Evolutionary conservation across 2,888 invertebrate species (phyloP).

Genomic region (Polyploca ridens): DNA sequence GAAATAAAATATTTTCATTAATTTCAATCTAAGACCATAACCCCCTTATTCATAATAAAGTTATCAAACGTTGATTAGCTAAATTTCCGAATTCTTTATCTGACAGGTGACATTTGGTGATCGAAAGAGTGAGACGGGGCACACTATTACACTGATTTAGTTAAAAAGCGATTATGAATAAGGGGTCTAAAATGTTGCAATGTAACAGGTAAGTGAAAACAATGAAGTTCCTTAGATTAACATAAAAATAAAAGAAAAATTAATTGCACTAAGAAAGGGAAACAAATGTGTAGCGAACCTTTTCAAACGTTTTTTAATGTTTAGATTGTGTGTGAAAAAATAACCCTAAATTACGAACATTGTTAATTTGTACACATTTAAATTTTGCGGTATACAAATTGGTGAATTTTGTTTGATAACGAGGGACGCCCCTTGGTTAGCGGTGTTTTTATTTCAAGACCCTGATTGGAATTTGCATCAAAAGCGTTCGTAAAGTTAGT

Average conservation of each 20-base stretch:
- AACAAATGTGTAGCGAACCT: conserved; percentile 29
- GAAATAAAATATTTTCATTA: neutral
- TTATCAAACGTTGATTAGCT: too few species aligned
- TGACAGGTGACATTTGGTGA: too few species aligned
- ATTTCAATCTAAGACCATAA: neutral
- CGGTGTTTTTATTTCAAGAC: conserved; percentile 6
- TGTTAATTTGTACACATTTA: conserved; percentile 37
- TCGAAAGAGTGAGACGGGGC: too few species aligned
- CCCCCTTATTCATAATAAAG: too few species aligned
- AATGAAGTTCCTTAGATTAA: conserved; percentile 21
- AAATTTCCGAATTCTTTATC: too few species aligned
- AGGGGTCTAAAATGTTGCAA: neutral
- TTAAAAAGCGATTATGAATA: too few species aligned
- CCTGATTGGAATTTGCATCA: neutral
- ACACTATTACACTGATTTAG: too few species aligned
- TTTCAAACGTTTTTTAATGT: conserved; percentile 45
- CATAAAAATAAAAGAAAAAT: conserved; percentile 13
- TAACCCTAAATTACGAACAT: conserved; percentile 51
- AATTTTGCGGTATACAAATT: conserved; percentile 19
- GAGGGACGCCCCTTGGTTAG: neutral
- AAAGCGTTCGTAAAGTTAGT: neutral
- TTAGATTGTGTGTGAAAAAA: conserved; percentile 70
- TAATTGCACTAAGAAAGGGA: conserved; percentile 26
- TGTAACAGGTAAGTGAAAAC: neutral
- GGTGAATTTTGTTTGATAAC: conserved; percentile 11